phyloP scores from a whole-genome alignment of 1,140 invertebrate genomes.

The Nasonia longicornis region DNA sequence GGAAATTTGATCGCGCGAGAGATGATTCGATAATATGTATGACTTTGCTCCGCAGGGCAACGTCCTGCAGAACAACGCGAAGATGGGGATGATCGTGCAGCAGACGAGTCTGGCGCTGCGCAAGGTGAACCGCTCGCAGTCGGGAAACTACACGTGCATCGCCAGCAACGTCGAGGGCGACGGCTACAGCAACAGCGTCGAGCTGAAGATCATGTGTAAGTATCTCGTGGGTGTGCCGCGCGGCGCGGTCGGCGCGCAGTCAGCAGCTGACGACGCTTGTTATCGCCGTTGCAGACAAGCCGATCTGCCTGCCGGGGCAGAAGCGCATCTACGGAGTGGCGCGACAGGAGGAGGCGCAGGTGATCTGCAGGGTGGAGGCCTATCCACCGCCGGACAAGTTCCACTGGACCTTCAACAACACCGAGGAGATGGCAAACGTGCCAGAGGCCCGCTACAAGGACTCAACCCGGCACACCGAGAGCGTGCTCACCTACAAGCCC shows the following conservation, averaged over 20 bases:
- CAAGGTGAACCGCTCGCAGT: conserved; percentile 80
- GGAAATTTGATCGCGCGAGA: too few relatives aligned
- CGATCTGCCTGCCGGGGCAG: conserved; percentile 83
- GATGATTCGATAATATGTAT: too few relatives aligned
- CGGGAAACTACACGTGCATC: conserved; percentile 88
- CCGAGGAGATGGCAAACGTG: conserved; percentile 83
- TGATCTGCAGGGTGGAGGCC: conserved; percentile 88
- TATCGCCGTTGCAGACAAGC: conserved; percentile 79
- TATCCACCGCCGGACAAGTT: conserved; percentile 86
- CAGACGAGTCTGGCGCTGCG: conserved; percentile 84
- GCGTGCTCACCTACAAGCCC: conserved; percentile 83
- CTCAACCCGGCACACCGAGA: conserved; percentile 74
- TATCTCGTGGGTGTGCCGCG: conserved; percentile 56
- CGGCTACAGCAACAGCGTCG: conserved; percentile 82
- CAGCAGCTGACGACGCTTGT: not conserved
- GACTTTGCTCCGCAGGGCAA: conserved; percentile 72
- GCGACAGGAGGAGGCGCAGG: conserved; percentile 82
- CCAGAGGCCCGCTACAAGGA: conserved; percentile 74
- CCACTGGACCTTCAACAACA: conserved; percentile 92
- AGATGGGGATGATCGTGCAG: conserved; percentile 85
- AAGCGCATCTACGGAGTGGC: conserved; percentile 88
- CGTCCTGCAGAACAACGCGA: conserved; percentile 83
- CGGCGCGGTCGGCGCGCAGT: not conserved
- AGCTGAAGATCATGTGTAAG: conserved; percentile 92
- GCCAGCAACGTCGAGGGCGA: conserved; percentile 91